Conservation (phyloP, 2,888 invertebrate genomes). For the Steinernema hermaphroditum region DNA sequence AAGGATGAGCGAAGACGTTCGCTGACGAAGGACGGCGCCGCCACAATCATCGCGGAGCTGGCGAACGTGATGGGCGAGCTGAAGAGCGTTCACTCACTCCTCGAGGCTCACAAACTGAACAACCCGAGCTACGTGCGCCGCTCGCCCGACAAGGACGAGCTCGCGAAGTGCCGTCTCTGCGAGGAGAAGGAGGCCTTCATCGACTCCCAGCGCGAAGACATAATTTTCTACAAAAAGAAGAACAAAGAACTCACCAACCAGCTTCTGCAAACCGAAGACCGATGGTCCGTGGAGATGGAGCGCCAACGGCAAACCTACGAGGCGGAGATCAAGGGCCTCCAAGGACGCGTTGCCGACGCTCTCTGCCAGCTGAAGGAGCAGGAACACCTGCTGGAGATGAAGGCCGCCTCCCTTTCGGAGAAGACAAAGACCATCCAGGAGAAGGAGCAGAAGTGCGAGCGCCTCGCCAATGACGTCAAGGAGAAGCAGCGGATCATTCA, state of each 20-base stretch:
- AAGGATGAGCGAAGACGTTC: constrained; percentile 63
- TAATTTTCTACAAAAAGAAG: constrained; percentile 62
- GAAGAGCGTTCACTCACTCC: constrained; percentile 54
- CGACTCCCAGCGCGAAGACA: constrained; percentile 43
- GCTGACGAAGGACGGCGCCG: constrained; percentile 59
- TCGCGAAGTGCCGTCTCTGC: constrained; percentile 37
- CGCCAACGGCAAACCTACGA: constrained; percentile 53
- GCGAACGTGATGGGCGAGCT: constrained; percentile 64
- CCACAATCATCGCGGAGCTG: constrained; percentile 60
- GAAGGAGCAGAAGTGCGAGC: constrained; percentile 22
- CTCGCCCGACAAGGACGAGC: constrained; percentile 32
- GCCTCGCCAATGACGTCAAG: constrained; percentile 36
- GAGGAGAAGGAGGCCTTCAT: constrained; percentile 42
- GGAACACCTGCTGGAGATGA: constrained; percentile 35
- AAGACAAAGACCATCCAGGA: constrained; percentile 57
- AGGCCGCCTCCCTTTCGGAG: constrained; percentile 49
- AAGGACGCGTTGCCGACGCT: constrained; percentile 34
- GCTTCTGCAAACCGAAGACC: constrained; percentile 65
- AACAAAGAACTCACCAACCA: constrained; percentile 65
- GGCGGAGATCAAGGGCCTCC: constrained; percentile 33
- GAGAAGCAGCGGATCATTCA: constrained; percentile 39
- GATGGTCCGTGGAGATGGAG: constrained; percentile 66
- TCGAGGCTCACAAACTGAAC: constrained; percentile 48
- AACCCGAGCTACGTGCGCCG: constrained; percentile 32
- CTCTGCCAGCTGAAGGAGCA: constrained; percentile 38